phyloP scores from a whole-genome alignment of 2,113 vertebrate species.

The Pluvialis apricaria region DNA sequence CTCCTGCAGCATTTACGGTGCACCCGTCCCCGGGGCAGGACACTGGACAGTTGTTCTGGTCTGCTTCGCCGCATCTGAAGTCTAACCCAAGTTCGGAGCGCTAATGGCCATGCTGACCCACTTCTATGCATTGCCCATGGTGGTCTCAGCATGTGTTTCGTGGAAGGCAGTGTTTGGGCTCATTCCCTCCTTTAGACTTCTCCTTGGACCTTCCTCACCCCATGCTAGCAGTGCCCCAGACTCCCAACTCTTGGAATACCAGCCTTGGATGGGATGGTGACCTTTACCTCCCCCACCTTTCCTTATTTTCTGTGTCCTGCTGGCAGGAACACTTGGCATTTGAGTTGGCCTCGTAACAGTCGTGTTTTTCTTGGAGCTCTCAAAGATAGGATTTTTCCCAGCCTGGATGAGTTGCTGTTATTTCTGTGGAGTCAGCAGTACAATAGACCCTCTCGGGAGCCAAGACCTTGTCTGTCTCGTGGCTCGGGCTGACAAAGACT shows the following conservation, averaged over 20 bases:
- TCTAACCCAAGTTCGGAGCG: not conserved
- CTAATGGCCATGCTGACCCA: not conserved
- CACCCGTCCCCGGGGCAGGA: not conserved
- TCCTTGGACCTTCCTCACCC: not conserved
- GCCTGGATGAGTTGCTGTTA: conserved; percentile 41
- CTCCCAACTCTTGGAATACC: not conserved
- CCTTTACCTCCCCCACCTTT: not conserved
- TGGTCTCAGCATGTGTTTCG: not conserved
- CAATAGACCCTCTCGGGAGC: conserved; percentile 40
- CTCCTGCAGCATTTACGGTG: not conserved
- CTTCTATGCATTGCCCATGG: not conserved
- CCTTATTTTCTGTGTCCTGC: not conserved
- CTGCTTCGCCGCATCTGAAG: not conserved
- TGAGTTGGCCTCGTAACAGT: not conserved
- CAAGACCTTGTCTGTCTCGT: conserved; percentile 19
- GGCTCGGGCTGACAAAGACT: conserved; percentile 24
- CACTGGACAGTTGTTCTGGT: not conserved
- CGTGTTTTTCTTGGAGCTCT: conserved; percentile 41
- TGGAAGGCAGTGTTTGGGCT: not conserved
- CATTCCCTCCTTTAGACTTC: not conserved
- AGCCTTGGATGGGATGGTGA: not conserved
- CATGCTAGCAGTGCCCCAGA: not conserved
- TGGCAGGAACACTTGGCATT: conserved; percentile 16
- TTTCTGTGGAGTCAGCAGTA: conserved; percentile 46
- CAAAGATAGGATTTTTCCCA: conserved; percentile 45